Percentiles rank a stretch among this genome's conserved stretches.
These are phyloP conservation scores for Eretmocerus hayati DNA, from an alignment of 2,888 invertebrate genomes.

Conservation along the genomic window DNA sequence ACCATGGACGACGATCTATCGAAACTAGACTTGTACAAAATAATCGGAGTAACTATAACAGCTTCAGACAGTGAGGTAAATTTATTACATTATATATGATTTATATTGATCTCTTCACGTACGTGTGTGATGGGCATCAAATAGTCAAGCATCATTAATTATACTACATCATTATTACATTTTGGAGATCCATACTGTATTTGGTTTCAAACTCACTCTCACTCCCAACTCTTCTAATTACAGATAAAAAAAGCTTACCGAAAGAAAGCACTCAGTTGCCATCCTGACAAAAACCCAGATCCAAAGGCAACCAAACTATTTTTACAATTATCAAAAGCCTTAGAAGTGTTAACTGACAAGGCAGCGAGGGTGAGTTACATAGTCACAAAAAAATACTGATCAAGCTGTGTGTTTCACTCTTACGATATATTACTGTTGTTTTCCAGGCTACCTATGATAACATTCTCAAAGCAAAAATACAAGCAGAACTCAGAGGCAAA, in stretches of 20 bases:
- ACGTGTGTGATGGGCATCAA: too few relatives aligned
- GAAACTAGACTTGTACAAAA: constrained; percentile 66
- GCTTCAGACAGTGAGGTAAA: constrained; percentile 63
- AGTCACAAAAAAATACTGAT: too few relatives aligned
- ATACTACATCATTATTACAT: neutral
- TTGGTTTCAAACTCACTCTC: neutral
- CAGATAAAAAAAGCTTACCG: constrained; percentile 86
- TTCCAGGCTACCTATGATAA: constrained; percentile 75
- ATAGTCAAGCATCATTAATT: too few relatives aligned
- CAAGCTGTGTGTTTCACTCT: too few relatives aligned
- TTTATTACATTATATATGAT: neutral
- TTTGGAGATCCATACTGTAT: neutral
- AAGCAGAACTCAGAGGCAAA: constrained; percentile 68
- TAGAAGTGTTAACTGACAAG: constrained; percentile 78
- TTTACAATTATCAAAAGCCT: constrained; percentile 74
- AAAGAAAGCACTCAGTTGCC: constrained; percentile 86
- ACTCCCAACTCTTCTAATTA: constrained; percentile 16
- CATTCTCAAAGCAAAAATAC: constrained; percentile 74
- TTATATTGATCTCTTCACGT: too few relatives aligned
- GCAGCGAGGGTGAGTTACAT: constrained; percentile 64
- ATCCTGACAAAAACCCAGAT: constrained; percentile 96
- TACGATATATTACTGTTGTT: too few relatives aligned
- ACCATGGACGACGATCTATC: constrained; percentile 35
- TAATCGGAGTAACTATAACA: constrained; percentile 59
- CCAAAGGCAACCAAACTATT: constrained; percentile 84